Evolutionary conservation across 2,888 invertebrate species (phyloP).

Genomic region (Folsomia candida): DNA sequence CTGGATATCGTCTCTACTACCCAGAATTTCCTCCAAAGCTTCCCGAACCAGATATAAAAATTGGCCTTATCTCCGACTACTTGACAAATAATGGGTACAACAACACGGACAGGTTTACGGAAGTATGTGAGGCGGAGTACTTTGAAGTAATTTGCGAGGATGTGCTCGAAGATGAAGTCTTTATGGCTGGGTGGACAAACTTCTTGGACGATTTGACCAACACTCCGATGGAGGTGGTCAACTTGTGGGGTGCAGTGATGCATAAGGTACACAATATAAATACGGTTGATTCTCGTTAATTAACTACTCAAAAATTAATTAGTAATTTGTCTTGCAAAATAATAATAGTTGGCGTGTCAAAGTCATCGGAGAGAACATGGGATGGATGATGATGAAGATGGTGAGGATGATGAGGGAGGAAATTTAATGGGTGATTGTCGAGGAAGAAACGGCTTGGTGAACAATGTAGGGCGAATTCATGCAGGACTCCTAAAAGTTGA

Average conservation of each 20-base stretch:
- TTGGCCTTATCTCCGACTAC: slow-evolving; percentile 18
- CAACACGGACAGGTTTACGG: not conserved
- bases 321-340: too few relatives aligned
- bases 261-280: slow-evolving; percentile 32
- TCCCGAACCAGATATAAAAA: slow-evolving; percentile 27
- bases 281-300: too few relatives aligned
- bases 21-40: slow-evolving; percentile 26
- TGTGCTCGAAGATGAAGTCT: slow-evolving; percentile 17
- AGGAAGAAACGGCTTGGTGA: not conserved
- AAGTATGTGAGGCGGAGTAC: slow-evolving; percentile 20
- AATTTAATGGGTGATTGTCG: not conserved
- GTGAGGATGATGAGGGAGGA: not conserved
- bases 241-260: slow-evolving; percentile 39
- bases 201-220: slow-evolving; percentile 33
- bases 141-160: slow-evolving; percentile 22
- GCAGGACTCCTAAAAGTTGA: slow-evolving; percentile 32
- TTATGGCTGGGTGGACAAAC: slow-evolving; percentile 30
- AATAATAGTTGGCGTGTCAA: too few relatives aligned
- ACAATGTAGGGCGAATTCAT: slow-evolving; percentile 19
- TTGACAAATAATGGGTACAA: slow-evolving; percentile 4
- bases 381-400: not conserved
- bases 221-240: slow-evolving; percentile 29
- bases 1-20: slow-evolving; percentile 43
- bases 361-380: too few relatives aligned
- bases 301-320: too few relatives aligned